Evolutionary conservation across 2,888 invertebrate species (phyloP), one percentile per base, ranked within the genome.

Genomic region (Macrophya alboannulata): DNA sequence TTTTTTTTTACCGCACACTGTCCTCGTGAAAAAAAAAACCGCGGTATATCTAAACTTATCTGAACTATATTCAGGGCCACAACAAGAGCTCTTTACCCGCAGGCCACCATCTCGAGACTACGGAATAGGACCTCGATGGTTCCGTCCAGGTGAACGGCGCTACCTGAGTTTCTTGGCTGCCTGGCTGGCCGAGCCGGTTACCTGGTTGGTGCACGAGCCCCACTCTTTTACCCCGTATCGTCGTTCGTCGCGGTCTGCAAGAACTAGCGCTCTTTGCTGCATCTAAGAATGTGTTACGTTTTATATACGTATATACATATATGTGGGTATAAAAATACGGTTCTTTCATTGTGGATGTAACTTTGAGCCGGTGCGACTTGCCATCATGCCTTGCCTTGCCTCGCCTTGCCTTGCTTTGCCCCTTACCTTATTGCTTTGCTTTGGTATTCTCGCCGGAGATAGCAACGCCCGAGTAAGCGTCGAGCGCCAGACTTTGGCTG

Each of bases 21-120:
- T 31, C 8, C 15, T 5, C 12, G 37, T 5, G 4, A 17, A 25
- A 21, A 21, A 12, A 25, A 12, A 21, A 25, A 9, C 31, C 65
- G 31, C 65, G 65, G 0, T 31, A 17, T 68, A 6, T 45, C 45
- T 4, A 4, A 74, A 25, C 45, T 9, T 2, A 77, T 77, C 77
- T 77, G 37, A 55, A 77, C 55, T 31, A 25, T 55, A n/a, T 77
- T 77, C 55, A 59, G 93, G 93, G 92, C 92, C 92, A 91, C 92
- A 92, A 31, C 3, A 62, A 83, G 92, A 92, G 93, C 90, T 92
- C 92, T 89, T 92, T 93, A 89, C 91, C 93, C 92, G 93, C 93
- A 92, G 93, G 92, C 92, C 93, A 91, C 91, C 92, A 89, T 89
- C 91, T 91, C 90, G 90, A 92, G 92, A 93, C 93, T 93, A 92